Base-by-base conservation (phyloP, 1,140 invertebrate genomes). In the Helicoverpa zea region DNA sequence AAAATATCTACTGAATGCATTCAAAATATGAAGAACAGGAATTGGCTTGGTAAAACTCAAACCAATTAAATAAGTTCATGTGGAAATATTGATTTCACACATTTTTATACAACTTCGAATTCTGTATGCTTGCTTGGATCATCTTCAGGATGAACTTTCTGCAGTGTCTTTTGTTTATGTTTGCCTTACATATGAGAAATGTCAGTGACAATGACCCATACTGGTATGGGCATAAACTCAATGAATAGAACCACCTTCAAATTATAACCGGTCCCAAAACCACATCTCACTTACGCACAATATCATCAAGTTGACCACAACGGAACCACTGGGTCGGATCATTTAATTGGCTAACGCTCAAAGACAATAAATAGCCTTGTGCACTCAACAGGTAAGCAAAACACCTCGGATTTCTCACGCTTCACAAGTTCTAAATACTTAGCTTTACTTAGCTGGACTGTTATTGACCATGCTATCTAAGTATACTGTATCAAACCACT, bases 311-410 rank as follows among this genome's bases (percentile, higher is more conserved):
- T 58, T 61, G 59, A 61, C 59, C 59, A 61, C 18, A 61, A 61
- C 59, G 29, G 13, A 61, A 13, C 59, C 59, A 61, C 23, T 61
- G 59, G 59, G 59, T 61, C 59, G 59, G 23, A 61, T 61, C 59
- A 61, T 61, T 61, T 61, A 61, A 61, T 61, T 61, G 59, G 59
- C 59, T 23, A 61, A 30, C 59, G 59, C 18, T 61, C 59, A 61
- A 61, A 61, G 59, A 61, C 59, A 61, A 23, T 61, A 61, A 61
- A 61, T 61, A 61, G 30, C 59, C 59, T 23, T 11, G 59, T 61
- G 10, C 59, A 61, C 59, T 61, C 59, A 61, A 61, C 59, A 61
- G 59, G 59, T 61, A 61, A 58, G 59, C 59, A 61, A 61, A 61
- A 61, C 59, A 61, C 59, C 18, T 61, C 59, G 18, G 59, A 23